These are phyloP conservation scores for Centropyge bicolor DNA, from an alignment of 2,797 vertebrate species.

Conservation along the genomic window DNA sequence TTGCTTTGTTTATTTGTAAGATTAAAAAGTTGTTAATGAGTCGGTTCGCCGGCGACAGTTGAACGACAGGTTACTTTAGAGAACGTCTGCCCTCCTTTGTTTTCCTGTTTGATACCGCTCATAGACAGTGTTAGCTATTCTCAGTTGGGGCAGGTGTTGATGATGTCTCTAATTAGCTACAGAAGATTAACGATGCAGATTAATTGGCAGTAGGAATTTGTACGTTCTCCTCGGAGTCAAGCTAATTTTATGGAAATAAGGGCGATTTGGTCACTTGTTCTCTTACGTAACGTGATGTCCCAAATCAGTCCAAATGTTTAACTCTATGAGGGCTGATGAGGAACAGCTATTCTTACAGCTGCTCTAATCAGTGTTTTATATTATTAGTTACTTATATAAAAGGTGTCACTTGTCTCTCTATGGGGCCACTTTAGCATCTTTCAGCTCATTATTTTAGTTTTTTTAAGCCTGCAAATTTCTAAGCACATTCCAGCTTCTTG, in stretches of 20 bases:
- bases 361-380: background rate
- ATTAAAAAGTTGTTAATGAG: no score
- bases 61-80: no score
- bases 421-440: background rate
- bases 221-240: constrained; percentile 22
- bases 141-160: constrained; percentile 51
- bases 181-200: constrained; percentile 68
- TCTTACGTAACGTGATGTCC: background rate
- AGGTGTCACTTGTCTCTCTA: background rate
- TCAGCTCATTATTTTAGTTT: background rate
- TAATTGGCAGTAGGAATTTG: constrained; percentile 38
- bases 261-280: constrained; percentile 24
- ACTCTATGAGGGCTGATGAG: background rate
- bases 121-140: constrained; percentile 38
- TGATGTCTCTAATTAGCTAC: constrained; percentile 60
- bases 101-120: constrained; percentile 50
- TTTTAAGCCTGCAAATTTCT: background rate
- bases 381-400: background rate
- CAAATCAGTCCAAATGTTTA: background rate
- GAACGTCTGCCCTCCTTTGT: constrained; percentile 52
- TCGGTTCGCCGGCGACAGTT: no score
- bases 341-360: background rate
- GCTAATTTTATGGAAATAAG: constrained; percentile 47
- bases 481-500: background rate
- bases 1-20: no score